Percentiles rank a stretch among this genome's conserved stretches.
Conservation (phyloP, 1,140 invertebrate genomes). For the Drosophila tsacasi region DNA sequence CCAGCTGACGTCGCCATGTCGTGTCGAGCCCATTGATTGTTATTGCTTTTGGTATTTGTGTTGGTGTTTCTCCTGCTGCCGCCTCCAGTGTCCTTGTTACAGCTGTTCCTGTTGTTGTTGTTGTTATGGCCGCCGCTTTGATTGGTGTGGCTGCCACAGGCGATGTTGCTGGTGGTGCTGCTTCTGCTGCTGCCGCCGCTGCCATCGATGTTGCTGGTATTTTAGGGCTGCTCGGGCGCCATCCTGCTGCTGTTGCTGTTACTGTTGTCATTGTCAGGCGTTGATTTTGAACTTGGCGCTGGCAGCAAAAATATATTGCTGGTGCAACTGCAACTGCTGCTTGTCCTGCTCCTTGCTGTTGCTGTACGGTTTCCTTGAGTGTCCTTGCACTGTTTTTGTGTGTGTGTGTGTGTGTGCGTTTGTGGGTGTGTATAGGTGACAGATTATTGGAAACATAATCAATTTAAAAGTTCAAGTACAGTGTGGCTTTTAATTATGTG, state of each 20-base stretch:
- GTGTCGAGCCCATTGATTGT: conserved; percentile 59
- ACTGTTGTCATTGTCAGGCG: conserved; percentile 78
- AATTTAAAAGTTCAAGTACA: conserved; percentile 17
- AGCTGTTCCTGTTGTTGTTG: conserved; percentile 9
- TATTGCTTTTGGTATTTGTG: conserved; percentile 24
- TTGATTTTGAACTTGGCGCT: conserved; percentile 77
- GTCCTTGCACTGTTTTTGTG: conserved; percentile 32
- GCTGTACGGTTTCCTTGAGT: conserved; percentile 6
- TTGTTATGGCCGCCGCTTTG: conserved; percentile 17
- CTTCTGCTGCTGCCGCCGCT: background rate
- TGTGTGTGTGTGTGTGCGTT: conserved; percentile 18
- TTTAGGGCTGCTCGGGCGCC: conserved; percentile 52
- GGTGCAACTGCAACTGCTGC: conserved; percentile 5
- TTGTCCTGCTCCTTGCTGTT: conserved; percentile 9
- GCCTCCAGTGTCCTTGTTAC: conserved; percentile 15
- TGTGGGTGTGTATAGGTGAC: conserved; percentile 32
- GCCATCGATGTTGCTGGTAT: conserved; percentile 23
- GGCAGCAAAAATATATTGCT: conserved; percentile 21
- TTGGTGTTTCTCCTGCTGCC: conserved; percentile 3
- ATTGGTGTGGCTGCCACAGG: conserved; percentile 16
- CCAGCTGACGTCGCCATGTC: conserved; percentile 57
- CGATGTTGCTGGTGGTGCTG: conserved; percentile 29
- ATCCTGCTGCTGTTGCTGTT: conserved; percentile 49
- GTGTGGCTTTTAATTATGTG: background rate
- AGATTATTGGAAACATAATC: conserved; percentile 43